These are phyloP conservation scores for Lacanobia wlatinum DNA, from an alignment of 2,888 invertebrate species.

Conservation along the genomic window DNA sequence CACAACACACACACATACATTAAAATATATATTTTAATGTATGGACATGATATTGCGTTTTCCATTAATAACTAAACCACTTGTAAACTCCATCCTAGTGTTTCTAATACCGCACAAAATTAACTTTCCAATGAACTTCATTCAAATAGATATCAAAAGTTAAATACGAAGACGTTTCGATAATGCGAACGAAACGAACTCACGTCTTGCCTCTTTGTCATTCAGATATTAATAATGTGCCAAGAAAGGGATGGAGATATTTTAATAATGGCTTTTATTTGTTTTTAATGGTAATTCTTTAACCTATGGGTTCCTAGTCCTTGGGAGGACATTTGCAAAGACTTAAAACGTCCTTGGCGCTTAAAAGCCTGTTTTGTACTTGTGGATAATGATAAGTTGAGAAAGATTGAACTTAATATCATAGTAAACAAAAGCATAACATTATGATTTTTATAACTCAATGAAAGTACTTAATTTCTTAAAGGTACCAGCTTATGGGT, in stretches of 20 bases:
- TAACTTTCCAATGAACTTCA: constrained; percentile 35
- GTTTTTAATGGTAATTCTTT: constrained; percentile 34
- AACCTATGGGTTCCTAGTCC: constrained; percentile 1
- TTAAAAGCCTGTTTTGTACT: background rate
- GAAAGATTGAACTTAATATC: no score
- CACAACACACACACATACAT: no score
- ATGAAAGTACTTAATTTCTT: no score
- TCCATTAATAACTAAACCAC: background rate
- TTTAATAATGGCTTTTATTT: constrained; percentile 37
- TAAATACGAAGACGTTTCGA: constrained; percentile 37
- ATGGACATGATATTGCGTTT: background rate
- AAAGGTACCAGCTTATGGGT: no score
- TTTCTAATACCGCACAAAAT: constrained; percentile 26
- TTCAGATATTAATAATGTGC: constrained; percentile 48
- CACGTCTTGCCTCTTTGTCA: constrained; percentile 46
- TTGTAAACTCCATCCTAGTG: constrained; percentile 3
- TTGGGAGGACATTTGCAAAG: background rate
- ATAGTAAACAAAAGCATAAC: no score
- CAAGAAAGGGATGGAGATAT: constrained; percentile 31
- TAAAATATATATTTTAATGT: constrained; percentile 1
- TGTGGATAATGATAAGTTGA: no score
- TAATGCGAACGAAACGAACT: constrained; percentile 44
- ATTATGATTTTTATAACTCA: no score
- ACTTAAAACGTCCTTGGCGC: background rate
- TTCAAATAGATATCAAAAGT: constrained; percentile 40